A percentile compares a stretch with the other conserved stretches of the same genome.
Conservation (phyloP, 2,797 vertebrate species). For the Phoebastria nigripes region DNA sequence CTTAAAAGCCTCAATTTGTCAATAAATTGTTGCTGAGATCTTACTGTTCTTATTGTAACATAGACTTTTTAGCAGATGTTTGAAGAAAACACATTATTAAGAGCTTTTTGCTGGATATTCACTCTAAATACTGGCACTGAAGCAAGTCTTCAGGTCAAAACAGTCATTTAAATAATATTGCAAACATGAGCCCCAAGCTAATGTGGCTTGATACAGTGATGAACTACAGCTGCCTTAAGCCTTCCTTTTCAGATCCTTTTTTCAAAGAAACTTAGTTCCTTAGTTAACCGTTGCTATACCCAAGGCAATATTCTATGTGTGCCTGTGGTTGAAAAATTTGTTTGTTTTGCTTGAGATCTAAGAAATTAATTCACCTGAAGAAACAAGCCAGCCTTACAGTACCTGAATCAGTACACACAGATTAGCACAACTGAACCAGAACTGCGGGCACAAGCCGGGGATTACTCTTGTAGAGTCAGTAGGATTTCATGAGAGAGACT, state of each 20-base stretch:
- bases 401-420: neutral
- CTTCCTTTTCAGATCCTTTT: neutral
- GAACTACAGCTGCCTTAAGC: slow-evolving; percentile 1
- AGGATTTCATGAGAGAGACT: neutral
- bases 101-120: neutral
- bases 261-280: neutral
- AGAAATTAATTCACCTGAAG: slow-evolving; percentile 5
- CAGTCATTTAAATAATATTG: slow-evolving; percentile 1
- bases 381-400: neutral
- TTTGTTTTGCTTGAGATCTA: neutral
- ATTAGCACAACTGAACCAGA: neutral
- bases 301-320: neutral
- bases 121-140: neutral
- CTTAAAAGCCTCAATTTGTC: neutral
- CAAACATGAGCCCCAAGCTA: neutral
- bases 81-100: neutral
- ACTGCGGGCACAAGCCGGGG: neutral
- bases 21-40: neutral
- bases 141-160: neutral
- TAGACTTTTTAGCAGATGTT: neutral
- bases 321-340: neutral
- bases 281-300: neutral
- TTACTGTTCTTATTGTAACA: neutral
- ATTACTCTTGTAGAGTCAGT: neutral
- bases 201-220: neutral